Evolutionary conservation across 2,113 vertebrate genomes (phyloP).

Genomic region (Psammodynastes pulverulentus): DNA sequence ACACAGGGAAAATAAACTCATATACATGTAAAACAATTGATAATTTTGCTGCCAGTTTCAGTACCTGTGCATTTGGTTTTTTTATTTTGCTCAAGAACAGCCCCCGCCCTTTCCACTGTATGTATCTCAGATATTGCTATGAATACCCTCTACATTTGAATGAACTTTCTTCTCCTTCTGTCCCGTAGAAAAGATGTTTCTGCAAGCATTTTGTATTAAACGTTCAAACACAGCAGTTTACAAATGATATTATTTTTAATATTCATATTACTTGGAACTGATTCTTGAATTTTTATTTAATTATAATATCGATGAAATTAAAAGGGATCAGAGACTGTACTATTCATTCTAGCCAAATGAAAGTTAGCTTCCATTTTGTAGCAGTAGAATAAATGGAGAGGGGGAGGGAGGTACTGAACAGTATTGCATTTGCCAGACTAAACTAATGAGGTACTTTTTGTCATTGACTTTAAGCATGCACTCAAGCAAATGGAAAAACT

Average conservation of each 20-base stretch:
- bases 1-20: background rate
- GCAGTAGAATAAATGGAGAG: conserved; percentile 64
- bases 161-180: background rate
- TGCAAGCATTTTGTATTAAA: conserved; percentile 76
- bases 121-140: background rate
- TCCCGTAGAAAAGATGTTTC: conserved; percentile 65
- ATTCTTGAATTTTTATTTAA: conserved; percentile 77
- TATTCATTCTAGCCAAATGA: conserved; percentile 71
- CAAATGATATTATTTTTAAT: conserved; percentile 75
- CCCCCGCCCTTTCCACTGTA: background rate
- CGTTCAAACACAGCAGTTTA: conserved; percentile 77
- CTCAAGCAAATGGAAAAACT: conserved; percentile 56
- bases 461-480: conserved; percentile 46
- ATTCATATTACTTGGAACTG: conserved; percentile 73
- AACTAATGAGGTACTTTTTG: conserved; percentile 63
- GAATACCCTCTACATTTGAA: background rate
- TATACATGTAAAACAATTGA: background rate
- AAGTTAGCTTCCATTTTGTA: conserved; percentile 72
- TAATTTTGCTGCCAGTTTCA: background rate
- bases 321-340: conserved; percentile 65
- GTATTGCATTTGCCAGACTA: conserved; percentile 63
- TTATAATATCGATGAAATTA: conserved; percentile 67
- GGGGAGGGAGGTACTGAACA: conserved; percentile 43
- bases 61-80: too few species aligned
- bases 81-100: background rate